Evolutionary conservation across 1,140 invertebrate species (phyloP), one percentile per base, ranked within the genome.

Genomic region (Diorhabda sublineata): DNA sequence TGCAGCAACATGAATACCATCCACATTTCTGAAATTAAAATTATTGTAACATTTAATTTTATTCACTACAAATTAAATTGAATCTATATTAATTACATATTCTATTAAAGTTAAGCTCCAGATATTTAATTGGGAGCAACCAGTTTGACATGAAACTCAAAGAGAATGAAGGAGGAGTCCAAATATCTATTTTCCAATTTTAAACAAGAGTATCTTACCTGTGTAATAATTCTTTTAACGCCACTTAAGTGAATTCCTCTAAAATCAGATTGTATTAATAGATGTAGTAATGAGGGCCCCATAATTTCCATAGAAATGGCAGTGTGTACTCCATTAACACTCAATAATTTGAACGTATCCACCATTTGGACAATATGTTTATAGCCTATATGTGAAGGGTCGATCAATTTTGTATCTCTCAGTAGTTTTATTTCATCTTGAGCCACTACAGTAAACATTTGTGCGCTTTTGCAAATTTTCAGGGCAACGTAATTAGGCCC

Each of bases 291-390:
- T 85, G 98, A 98, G 83, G 96, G 91, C 69, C 98, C 98, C 73
- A 99, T 87, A 73, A 99, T 96, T 88, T 99, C 96, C 85, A 98
- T 98, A 66, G 98, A 95, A 94, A 99, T 98, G 81, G 96, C 98
- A 73, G 98, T 92, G 82, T 92, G 91, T 56, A 91, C 90, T 64
- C 98, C 98, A 87, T 99, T 98, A 57, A 96, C 91, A 73, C 98
- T 97, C 74, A 89, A 92, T 77, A 98, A 94, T 84, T 95, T 97
- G 84, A 99, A 99, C 83, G 98, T 95, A 85, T 99, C 97, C 65
- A 98, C 84, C 80, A 99, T 86, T 83, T 98, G 94, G 75, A 99
- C 97, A 74, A 96, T 96, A 84, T 96, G 95, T 78, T 96, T 92
- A 77, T 95, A 88, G 77, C 93, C 92, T 52, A 90, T 89, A 88